Evolutionary conservation across 2,888 invertebrate genomes (phyloP).

Genomic region (Drosophila pseudotakahashii): DNA sequence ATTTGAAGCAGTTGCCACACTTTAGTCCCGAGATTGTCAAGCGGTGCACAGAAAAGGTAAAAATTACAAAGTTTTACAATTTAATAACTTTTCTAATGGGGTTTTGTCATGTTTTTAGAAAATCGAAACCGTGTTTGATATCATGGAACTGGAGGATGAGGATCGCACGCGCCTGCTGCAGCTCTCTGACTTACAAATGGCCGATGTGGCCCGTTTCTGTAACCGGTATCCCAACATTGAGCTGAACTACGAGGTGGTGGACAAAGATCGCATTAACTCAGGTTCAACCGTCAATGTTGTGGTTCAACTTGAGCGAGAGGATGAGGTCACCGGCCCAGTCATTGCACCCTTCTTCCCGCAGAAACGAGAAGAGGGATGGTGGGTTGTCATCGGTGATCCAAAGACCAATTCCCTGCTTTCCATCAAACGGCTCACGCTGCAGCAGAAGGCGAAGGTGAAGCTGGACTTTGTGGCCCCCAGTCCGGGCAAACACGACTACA

Average conservation of each 20-base stretch:
- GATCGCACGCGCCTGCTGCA: slow-evolving; percentile 92
- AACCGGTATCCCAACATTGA: slow-evolving; percentile 99
- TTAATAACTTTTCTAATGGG: neutral
- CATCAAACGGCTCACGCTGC: slow-evolving; percentile 97
- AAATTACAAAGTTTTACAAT: accelerated
- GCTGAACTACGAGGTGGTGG: slow-evolving; percentile 94
- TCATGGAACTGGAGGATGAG: slow-evolving; percentile 93
- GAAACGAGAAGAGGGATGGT: slow-evolving; percentile 97
- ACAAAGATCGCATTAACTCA: slow-evolving; percentile 90
- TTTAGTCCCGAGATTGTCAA: slow-evolving; percentile 95
- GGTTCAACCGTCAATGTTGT: slow-evolving; percentile 95
- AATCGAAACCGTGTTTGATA: slow-evolving; percentile 90
- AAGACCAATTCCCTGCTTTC: slow-evolving; percentile 96
- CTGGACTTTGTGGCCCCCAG: slow-evolving; percentile 94
- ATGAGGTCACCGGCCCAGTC: slow-evolving; percentile 98
- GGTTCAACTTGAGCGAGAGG: slow-evolving; percentile 97
- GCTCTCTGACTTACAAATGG: slow-evolving; percentile 94
- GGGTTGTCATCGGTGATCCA: slow-evolving; percentile 99
- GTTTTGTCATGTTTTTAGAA: slow-evolving; percentile 77
- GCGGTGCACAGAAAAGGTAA: slow-evolving; percentile 92
- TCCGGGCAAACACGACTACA: slow-evolving; percentile 95
- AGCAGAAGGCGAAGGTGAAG: slow-evolving; percentile 93
- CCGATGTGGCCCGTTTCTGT: slow-evolving; percentile 99
- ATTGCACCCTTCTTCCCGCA: slow-evolving; percentile 99
- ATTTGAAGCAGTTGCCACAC: slow-evolving; percentile 98